Percentiles rank a stretch among this genome's conserved stretches.
These are phyloP conservation scores for Neotragus moschatus DNA, from an alignment of 2,113 vertebrate genomes.

Conservation along the genomic window DNA sequence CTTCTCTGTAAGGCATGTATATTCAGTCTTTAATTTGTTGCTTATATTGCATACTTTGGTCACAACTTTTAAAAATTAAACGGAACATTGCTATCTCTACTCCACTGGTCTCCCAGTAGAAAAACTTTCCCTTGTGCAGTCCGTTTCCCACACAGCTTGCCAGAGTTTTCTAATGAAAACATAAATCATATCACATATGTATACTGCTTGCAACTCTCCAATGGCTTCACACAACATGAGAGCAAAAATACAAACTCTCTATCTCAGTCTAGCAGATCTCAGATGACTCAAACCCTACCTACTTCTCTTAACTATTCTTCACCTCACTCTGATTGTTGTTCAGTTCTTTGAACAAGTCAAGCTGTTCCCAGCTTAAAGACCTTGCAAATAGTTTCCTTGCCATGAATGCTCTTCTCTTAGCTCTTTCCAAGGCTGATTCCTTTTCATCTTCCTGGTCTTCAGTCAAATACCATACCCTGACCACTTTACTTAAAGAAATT, in stretches of 20 bases:
- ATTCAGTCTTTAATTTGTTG: slow-evolving; percentile 14
- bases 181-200: not conserved
- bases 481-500: not conserved
- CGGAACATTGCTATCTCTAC: not conserved
- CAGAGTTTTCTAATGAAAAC: slow-evolving; percentile 25
- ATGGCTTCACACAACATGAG: not conserved
- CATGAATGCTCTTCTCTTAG: not conserved
- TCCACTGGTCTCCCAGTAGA: not conserved
- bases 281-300: not conserved
- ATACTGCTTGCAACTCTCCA: slow-evolving; percentile 3
- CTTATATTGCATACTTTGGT: not conserved
- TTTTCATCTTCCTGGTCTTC: slow-evolving; percentile 17
- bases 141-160: not conserved
- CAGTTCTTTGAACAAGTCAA: not conserved
- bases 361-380: not conserved
- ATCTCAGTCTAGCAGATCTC: not conserved
- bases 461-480: not conserved
- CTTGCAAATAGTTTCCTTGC: not conserved
- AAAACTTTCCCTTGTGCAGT: not conserved
- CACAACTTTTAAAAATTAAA: slow-evolving; percentile 41
- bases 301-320: not conserved
- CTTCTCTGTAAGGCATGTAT: not conserved
- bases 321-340: not conserved
- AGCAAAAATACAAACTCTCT: slow-evolving; percentile 1
- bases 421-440: not conserved